Percentiles rank a stretch among this genome's conserved stretches.
phyloP scores from a whole-genome alignment of 2,797 vertebrate species.

The Leuciscus waleckii region DNA sequence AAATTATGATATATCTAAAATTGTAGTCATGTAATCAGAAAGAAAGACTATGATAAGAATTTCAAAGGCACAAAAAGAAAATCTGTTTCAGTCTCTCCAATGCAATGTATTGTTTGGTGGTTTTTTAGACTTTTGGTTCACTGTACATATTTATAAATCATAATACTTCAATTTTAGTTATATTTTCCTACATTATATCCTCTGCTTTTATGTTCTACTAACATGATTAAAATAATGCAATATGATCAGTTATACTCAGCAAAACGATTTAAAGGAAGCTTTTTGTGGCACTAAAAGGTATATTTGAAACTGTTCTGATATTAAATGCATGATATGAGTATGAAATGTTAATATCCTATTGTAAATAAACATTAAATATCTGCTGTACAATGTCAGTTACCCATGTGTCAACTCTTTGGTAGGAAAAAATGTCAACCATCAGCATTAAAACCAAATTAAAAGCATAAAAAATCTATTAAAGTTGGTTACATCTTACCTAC shows the following conservation, averaged over 20 bases:
- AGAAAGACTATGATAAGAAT: not conserved
- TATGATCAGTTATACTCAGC: constrained; percentile 66
- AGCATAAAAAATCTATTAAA: not conserved
- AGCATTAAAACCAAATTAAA: not conserved
- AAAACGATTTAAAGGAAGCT: constrained; percentile 61
- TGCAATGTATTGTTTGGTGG: constrained; percentile 53
- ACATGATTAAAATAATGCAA: constrained; percentile 72
- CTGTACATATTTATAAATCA: constrained; percentile 65
- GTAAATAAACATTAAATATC: constrained; percentile 81
- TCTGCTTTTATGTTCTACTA: constrained; percentile 81
- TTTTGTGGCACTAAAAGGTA: constrained; percentile 76
- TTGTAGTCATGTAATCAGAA: not conserved
- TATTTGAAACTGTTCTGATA: constrained; percentile 72
- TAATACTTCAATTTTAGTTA: constrained; percentile 68
- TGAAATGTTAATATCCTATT: constrained; percentile 74
- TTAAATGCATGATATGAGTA: constrained; percentile 73
- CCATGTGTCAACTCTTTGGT: not conserved
- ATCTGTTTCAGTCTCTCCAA: constrained; percentile 25
- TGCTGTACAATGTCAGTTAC: constrained; percentile 6
- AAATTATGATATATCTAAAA: not conserved
- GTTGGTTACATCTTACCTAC: not conserved
- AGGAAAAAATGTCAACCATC: not conserved
- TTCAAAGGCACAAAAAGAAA: constrained; percentile 18
- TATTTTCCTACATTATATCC: constrained; percentile 68
- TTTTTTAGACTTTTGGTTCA: constrained; percentile 36